These are phyloP conservation scores for Zootoca vivipara DNA, from an alignment of 2,113 vertebrate genomes.

Conservation along the genomic window DNA sequence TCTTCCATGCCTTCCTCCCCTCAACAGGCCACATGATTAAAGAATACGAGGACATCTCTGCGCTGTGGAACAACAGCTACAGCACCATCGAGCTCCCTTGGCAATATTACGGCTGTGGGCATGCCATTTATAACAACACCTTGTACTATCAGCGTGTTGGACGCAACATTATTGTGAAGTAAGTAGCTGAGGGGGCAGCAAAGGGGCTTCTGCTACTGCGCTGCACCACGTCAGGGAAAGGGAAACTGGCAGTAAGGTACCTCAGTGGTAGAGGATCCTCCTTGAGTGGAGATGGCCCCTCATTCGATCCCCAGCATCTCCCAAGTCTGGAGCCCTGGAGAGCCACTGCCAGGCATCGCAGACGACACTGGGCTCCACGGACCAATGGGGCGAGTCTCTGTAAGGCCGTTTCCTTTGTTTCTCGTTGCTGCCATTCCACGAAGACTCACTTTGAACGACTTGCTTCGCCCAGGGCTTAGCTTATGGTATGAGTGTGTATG, in stretches of 20 bases:
- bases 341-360: no score
- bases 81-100: conserved; percentile 79
- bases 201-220: not conserved
- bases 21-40: conserved; percentile 83
- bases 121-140: conserved; percentile 85
- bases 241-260: not conserved
- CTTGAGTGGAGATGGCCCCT: no score
- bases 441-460: not conserved
- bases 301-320: no score
- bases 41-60: conserved; percentile 82
- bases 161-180: conserved; percentile 86
- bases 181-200: conserved; percentile 37
- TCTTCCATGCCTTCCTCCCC: not conserved
- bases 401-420: no score
- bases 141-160: conserved; percentile 93
- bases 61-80: conserved; percentile 82
- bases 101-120: conserved; percentile 91
- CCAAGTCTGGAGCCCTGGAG: no score
- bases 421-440: not conserved
- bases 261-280: no score
- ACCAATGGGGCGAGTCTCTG: no score
- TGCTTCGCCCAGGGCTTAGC: no score
- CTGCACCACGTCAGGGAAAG: not conserved
- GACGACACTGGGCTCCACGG: no score
- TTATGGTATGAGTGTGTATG: not conserved